Evolutionary conservation across 2,888 invertebrate genomes (phyloP).

Genomic region (Mellilla xanthometata): DNA sequence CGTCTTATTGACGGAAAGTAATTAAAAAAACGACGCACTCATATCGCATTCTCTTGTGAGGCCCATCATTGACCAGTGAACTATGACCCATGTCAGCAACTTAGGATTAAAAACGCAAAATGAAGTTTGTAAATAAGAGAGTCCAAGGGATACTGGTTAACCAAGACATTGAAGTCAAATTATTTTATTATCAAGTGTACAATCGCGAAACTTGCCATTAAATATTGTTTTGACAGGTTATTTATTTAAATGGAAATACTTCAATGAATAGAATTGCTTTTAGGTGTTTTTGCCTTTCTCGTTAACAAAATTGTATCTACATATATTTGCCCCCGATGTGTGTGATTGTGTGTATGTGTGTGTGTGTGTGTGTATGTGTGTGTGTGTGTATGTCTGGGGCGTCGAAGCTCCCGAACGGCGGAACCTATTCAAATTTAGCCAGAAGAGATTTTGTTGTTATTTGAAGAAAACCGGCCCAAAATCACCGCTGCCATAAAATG

Average conservation of each 20-base stretch:
- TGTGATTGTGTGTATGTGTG: too few species aligned
- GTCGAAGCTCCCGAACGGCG: too few species aligned
- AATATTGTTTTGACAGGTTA: slow-evolving; percentile 61
- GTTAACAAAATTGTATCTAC: too few species aligned
- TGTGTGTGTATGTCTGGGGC: too few species aligned
- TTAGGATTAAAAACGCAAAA: slow-evolving; percentile 11
- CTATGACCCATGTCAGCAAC: slow-evolving; percentile 32
- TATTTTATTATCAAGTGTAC: slow-evolving; percentile 63
- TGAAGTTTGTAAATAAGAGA: slow-evolving; percentile 17
- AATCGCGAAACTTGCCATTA: slow-evolving; percentile 54
- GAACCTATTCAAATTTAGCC: too few species aligned
- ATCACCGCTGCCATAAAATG: too few species aligned
- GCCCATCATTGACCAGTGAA: slow-evolving; percentile 35
- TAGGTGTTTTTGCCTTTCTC: too few species aligned
- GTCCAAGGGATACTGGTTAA: slow-evolving; percentile 43
- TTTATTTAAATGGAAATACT: slow-evolving; percentile 59
- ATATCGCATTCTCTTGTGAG: slow-evolving; percentile 47
- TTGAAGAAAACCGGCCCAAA: too few species aligned
- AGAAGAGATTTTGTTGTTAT: too few species aligned
- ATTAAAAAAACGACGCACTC: slow-evolving; percentile 67
- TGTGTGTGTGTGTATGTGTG: too few species aligned
- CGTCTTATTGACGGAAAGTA: slow-evolving; percentile 68
- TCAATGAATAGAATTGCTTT: slow-evolving; percentile 22
- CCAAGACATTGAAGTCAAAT: slow-evolving; percentile 47
- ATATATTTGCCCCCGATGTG: too few species aligned